These are phyloP conservation scores for Sternarchorhynchus goeldii DNA, from an alignment of 2,797 vertebrate species.

Conservation along the genomic window DNA sequence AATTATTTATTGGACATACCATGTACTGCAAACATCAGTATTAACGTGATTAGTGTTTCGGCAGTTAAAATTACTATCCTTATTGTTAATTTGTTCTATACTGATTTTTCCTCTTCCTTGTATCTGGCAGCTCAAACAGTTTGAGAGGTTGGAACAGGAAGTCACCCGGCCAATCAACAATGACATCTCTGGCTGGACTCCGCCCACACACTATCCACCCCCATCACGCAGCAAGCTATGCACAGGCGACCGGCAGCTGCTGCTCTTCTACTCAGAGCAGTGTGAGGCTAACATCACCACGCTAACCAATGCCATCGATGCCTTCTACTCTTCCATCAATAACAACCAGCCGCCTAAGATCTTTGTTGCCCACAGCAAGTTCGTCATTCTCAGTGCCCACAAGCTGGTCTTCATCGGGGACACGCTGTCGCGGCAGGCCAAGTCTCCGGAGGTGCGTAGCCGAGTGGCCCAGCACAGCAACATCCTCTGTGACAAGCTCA, in stretches of 20 bases:
- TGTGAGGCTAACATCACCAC: slow-evolving; percentile 92
- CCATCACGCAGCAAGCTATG: slow-evolving; percentile 74
- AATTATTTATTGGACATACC: neutral
- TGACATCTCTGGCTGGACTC: slow-evolving; percentile 90
- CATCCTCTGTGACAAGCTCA: slow-evolving; percentile 91
- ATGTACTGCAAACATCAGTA: neutral
- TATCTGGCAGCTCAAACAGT: slow-evolving; percentile 87
- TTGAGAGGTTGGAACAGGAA: slow-evolving; percentile 94
- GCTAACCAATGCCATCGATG: slow-evolving; percentile 89
- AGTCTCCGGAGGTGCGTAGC: slow-evolving; percentile 85
- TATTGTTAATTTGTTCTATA: neutral
- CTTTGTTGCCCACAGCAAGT: slow-evolving; percentile 96
- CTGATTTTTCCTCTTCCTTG: neutral
- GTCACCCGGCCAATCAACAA: slow-evolving; percentile 91
- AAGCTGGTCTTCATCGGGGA: slow-evolving; percentile 98
- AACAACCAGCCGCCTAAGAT: slow-evolving; percentile 95
- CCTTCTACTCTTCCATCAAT: slow-evolving; percentile 88
- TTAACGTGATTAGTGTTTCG: neutral
- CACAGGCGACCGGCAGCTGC: slow-evolving; percentile 87
- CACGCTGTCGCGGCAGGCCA: slow-evolving; percentile 92
- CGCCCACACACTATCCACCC: slow-evolving; percentile 74
- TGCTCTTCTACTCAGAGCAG: slow-evolving; percentile 97
- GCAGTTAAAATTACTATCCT: too few species aligned
- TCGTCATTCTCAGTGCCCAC: slow-evolving; percentile 95
- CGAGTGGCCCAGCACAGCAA: slow-evolving; percentile 93